Evolutionary conservation across 2,888 invertebrate genomes (phyloP).

Genomic region (Eupithecia vulgata): DNA sequence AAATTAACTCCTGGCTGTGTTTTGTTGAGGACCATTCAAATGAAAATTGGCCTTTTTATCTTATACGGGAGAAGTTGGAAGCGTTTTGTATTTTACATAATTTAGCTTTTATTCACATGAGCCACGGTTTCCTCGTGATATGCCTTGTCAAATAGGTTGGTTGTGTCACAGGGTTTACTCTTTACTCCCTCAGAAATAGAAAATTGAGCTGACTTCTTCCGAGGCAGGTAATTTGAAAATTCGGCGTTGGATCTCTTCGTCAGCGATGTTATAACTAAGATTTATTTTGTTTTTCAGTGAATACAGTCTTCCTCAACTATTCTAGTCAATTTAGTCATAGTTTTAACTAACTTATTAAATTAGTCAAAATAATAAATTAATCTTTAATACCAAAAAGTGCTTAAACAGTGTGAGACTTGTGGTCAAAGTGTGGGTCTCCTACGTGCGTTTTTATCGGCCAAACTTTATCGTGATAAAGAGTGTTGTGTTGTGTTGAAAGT

Average conservation of each 20-base stretch:
- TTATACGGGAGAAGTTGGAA: constrained; percentile 10
- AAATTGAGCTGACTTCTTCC: neutral
- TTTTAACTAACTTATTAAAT: constrained; percentile 24
- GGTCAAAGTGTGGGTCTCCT: neutral
- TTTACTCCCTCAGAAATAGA: neutral
- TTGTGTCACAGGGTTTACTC: constrained; percentile 22
- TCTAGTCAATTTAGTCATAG: constrained; percentile 52
- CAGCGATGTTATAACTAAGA: neutral
- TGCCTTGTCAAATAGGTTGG: neutral
- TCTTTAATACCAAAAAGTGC: neutral
- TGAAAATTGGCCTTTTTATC: constrained; percentile 30
- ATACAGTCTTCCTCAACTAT: constrained; percentile 51
- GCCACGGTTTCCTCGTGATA: neutral
- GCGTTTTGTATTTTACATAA: constrained; percentile 19
- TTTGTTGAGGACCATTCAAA: constrained; percentile 20
- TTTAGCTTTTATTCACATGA: constrained; percentile 17
- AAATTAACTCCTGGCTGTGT: constrained; percentile 17
- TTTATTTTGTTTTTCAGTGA: constrained; percentile 27
- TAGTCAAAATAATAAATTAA: constrained; percentile 6
- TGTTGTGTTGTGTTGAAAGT: constrained; percentile 38
- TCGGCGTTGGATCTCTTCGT: neutral
- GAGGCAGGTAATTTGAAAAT: neutral
- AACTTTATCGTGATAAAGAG: constrained; percentile 22
- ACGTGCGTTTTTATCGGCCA: neutral
- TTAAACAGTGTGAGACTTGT: constrained; percentile 2